Percentiles rank a stretch among this genome's conserved stretches.
phyloP scores from a whole-genome alignment of 2,797 vertebrate genomes.

The Eurystomus glaucurus region DNA sequence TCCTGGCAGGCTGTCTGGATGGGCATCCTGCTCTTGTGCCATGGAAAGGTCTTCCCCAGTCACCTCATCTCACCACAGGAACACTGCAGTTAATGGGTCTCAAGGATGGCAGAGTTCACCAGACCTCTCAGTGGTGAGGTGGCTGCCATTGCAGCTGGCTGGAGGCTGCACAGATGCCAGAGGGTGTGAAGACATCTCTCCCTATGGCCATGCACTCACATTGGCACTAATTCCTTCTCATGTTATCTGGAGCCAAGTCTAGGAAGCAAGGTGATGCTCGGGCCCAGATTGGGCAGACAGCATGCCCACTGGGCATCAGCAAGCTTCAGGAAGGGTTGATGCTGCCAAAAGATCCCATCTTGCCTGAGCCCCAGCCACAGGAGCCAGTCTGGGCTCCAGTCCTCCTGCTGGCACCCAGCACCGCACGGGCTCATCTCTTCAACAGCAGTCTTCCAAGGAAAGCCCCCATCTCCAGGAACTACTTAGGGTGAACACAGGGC shows the following conservation, averaged over 20 bases:
- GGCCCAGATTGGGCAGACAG: accelerated
- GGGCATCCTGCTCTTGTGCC: accelerated
- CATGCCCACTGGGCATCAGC: accelerated
- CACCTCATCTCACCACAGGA: accelerated
- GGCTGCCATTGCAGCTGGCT: accelerated
- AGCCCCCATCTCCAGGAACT: background rate
- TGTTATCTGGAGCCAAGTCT: accelerated
- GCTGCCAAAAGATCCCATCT: background rate
- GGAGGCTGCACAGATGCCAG: background rate
- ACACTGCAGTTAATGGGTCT: background rate
- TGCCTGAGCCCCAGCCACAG: accelerated
- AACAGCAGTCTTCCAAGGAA: background rate
- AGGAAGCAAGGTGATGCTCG: accelerated
- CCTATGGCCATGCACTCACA: accelerated
- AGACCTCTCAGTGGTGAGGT: accelerated
- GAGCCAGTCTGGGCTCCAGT: background rate
- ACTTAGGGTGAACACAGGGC: background rate
- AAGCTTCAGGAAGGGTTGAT: background rate
- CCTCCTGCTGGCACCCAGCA: background rate
- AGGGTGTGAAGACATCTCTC: background rate
- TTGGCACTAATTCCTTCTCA: background rate
- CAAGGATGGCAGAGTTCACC: accelerated
- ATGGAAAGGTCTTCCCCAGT: background rate
- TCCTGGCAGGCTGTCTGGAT: background rate
- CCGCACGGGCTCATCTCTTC: accelerated